Conservation (phyloP, 2,888 invertebrate genomes). For the Helobdella robusta region DNA sequence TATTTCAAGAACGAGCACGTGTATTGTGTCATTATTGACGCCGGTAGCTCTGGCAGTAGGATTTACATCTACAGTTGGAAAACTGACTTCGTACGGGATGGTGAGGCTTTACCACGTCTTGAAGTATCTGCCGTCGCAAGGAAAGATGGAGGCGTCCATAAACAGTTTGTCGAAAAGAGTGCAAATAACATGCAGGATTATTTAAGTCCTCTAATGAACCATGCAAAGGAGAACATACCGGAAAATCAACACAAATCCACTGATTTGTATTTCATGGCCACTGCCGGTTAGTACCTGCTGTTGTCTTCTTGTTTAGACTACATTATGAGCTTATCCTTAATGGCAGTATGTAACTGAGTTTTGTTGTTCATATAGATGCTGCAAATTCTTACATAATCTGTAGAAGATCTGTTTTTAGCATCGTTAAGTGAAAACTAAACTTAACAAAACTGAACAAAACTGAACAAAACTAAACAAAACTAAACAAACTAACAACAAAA, state of each 20-base stretch:
- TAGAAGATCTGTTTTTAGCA: no score
- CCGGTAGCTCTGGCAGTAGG: constrained; percentile 27
- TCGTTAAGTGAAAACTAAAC: no score
- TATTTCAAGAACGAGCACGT: not conserved
- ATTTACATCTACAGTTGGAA: constrained; percentile 26
- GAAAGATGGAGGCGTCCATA: constrained; percentile 22
- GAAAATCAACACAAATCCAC: not conserved
- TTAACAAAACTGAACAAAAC: no score
- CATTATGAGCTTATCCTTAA: not conserved
- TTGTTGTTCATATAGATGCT: no score
- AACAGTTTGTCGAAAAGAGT: no score
- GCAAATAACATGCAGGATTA: constrained; percentile 19
- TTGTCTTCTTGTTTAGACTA: no score
- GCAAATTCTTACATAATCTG: no score
- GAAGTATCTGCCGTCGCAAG: not conserved
- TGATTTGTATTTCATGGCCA: constrained; percentile 28
- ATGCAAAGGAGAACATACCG: constrained; percentile 21
- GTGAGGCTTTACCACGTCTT: not conserved
- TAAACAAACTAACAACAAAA: no score
- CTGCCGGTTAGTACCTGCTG: constrained; percentile 30
- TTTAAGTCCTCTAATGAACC: constrained; percentile 13
- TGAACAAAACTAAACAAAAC: no score
- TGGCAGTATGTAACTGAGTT: no score
- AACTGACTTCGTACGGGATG: not conserved
- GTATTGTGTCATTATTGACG: constrained; percentile 26